phyloP scores from a whole-genome alignment of 2,113 vertebrate genomes.

The Lycocorax pyrrhopterus region DNA sequence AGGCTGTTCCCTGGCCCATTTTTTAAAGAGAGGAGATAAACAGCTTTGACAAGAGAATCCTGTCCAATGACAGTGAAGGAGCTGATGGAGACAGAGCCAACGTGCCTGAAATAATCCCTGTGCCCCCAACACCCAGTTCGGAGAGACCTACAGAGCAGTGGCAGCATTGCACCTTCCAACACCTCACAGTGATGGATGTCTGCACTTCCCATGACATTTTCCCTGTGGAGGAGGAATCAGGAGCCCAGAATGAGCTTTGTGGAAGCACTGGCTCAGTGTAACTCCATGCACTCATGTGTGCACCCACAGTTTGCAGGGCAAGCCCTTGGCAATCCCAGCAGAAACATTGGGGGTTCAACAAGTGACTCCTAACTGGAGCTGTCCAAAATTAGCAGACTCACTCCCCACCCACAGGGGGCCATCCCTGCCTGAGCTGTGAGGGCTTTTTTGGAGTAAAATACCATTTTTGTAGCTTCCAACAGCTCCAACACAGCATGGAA shows the following conservation, averaged over 20 bases:
- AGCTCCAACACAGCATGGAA: rapidly evolving
- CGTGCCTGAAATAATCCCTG: not conserved
- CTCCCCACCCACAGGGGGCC: not conserved
- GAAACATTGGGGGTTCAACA: not conserved
- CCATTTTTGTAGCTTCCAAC: not conserved
- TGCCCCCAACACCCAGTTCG: not conserved
- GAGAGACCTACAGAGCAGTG: not conserved
- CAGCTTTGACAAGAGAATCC: not conserved
- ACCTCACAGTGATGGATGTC: rapidly evolving
- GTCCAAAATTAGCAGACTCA: not conserved
- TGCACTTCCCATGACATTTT: not conserved
- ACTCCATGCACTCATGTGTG: rapidly evolving
- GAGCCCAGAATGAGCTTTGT: not conserved
- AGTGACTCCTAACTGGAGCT: not conserved
- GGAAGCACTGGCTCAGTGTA: not conserved
- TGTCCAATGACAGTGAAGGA: rapidly evolving
- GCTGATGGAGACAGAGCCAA: not conserved
- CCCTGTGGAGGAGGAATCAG: not conserved
- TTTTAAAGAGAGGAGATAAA: not conserved
- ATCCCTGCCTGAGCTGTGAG: not conserved
- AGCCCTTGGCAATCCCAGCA: not conserved
- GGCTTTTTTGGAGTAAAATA: not conserved
- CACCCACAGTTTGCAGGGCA: not conserved
- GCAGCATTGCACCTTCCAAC: not conserved
- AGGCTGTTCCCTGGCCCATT: not conserved